Evolutionary conservation across 2,797 vertebrate species (phyloP).

Genomic region (Argya squamiceps): DNA sequence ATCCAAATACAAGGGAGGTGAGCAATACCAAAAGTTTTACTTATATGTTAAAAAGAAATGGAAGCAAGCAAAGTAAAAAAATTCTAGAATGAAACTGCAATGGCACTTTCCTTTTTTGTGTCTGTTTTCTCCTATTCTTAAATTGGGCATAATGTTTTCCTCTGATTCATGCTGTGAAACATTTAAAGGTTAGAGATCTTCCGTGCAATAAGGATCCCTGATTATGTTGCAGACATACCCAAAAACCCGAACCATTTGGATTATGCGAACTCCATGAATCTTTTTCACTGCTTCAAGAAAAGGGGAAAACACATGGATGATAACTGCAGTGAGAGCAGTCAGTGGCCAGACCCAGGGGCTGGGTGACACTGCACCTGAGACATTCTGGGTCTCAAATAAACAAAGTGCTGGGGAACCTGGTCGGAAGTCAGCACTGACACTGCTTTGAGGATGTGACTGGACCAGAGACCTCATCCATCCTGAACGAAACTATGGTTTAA

Average conservation of each 20-base stretch:
- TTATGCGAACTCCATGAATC: rapidly evolving
- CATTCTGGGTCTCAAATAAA: not conserved
- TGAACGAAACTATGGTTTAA: not conserved
- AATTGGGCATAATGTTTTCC: not conserved
- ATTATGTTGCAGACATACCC: not conserved
- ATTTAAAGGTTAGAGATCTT: not conserved
- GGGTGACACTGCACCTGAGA: not conserved
- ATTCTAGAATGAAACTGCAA: not conserved
- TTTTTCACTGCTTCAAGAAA: not conserved
- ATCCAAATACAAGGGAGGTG: not conserved
- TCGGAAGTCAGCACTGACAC: not conserved
- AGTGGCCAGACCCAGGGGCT: not conserved
- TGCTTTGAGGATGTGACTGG: not conserved
- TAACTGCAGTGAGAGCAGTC: not conserved
- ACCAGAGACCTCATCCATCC: not conserved
- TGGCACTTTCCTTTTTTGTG: not conserved
- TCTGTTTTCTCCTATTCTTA: not conserved
- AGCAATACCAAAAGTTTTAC: not conserved
- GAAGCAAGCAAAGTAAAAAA: not conserved
- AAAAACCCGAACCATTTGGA: not conserved
- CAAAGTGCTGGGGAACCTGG: not conserved
- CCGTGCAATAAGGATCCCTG: not conserved
- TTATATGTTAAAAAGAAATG: not conserved
- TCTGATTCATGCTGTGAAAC: not conserved
- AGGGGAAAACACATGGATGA: not conserved